Conservation (phyloP, 2,113 vertebrate genomes). For the Oryzias woworae region DNA sequence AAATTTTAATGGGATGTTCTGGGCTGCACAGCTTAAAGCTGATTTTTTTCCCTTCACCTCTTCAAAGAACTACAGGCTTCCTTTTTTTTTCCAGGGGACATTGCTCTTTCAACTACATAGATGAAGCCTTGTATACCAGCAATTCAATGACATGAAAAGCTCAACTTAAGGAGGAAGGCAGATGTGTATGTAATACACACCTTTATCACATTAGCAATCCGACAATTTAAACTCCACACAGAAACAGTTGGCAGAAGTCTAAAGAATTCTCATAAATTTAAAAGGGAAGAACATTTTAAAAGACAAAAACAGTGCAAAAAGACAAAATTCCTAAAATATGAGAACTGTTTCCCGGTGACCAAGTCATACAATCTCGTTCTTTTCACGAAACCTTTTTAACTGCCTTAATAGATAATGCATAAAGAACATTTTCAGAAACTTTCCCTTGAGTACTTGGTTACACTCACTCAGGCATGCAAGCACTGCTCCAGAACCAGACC, state of each 20-base stretch:
- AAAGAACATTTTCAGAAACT: conserved; percentile 16
- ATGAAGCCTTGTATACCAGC: conserved; percentile 40
- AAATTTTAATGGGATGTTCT: conserved; percentile 34
- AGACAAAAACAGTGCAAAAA: too few species aligned
- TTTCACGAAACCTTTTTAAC: neutral
- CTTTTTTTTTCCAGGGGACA: conserved; percentile 18
- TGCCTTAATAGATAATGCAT: conserved; percentile 4
- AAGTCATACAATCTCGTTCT: neutral
- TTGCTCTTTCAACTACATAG: conserved; percentile 30
- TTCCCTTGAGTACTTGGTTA: conserved; percentile 8
- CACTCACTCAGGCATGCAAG: conserved; percentile 26
- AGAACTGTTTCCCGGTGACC: too few species aligned
- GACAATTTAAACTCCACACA: neutral
- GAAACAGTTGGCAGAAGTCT: too few species aligned
- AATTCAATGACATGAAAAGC: conserved; percentile 19
- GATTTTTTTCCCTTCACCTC: conserved; percentile 22
- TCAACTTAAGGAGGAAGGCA: conserved; percentile 5
- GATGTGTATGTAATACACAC: conserved; percentile 17
- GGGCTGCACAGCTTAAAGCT: conserved; percentile 14
- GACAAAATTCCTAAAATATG: too few species aligned
- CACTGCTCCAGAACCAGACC: conserved; percentile 23
- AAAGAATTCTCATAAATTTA: too few species aligned
- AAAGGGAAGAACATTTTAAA: too few species aligned
- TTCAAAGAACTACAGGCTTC: conserved; percentile 17
- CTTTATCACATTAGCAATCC: conserved; percentile 12